Evolutionary conservation across 2,113 vertebrate genomes (phyloP).

Genomic region (Probosciger aterrimus): DNA sequence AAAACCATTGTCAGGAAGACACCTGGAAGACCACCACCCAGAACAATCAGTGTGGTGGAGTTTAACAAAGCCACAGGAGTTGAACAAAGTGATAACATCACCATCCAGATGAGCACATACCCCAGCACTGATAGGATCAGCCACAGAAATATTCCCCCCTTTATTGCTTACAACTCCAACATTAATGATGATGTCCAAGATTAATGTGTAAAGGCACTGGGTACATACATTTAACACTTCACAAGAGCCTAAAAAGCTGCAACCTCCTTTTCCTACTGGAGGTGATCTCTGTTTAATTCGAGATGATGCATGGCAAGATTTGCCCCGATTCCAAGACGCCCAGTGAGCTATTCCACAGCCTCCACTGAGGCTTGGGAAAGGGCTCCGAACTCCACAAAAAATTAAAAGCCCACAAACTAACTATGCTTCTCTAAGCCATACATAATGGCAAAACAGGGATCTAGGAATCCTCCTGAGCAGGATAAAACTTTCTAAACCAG

Average conservation of each 20-base stretch:
- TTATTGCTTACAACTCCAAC: neutral
- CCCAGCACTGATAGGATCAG: neutral
- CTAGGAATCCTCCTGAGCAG: neutral
- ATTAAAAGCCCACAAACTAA: slow-evolving; percentile 13
- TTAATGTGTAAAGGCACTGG: accelerated
- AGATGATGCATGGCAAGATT: neutral
- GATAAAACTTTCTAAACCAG: slow-evolving; percentile 43
- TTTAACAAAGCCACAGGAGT: neutral
- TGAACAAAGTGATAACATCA: neutral
- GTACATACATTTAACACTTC: neutral
- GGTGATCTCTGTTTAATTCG: neutral
- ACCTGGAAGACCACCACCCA: neutral
- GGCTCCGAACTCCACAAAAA: neutral
- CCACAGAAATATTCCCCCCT: neutral
- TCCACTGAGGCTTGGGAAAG: neutral
- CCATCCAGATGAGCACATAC: neutral
- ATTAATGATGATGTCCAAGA: accelerated
- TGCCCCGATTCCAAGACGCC: neutral
- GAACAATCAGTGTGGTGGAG: accelerated
- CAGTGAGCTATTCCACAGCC: neutral
- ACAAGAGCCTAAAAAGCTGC: neutral
- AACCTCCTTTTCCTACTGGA: neutral
- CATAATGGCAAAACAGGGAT: neutral
- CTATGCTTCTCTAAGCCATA: neutral
- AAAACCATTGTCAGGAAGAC: neutral